Evolutionary conservation across 2,888 invertebrate genomes (phyloP).

Genomic region (Eulithis testata): DNA sequence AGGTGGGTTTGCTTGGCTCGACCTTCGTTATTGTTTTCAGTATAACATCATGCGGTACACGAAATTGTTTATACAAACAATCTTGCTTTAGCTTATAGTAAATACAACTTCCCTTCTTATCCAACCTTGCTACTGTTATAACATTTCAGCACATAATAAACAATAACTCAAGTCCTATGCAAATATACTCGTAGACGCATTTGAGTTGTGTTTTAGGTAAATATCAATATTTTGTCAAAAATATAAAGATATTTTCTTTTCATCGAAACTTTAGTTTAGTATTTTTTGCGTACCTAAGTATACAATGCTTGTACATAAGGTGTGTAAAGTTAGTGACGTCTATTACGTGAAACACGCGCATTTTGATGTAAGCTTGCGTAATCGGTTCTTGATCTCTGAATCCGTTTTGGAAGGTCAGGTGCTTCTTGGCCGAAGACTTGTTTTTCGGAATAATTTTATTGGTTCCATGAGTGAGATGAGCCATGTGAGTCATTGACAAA

Average conservation of each 20-base stretch:
- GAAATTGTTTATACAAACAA: conserved; percentile 34
- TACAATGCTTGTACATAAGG: no score
- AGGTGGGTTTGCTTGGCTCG: conserved; percentile 12
- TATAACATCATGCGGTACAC: conserved; percentile 16
- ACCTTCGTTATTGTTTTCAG: conserved; percentile 21
- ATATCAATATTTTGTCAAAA: no score
- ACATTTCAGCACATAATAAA: conserved; percentile 34
- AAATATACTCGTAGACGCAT: no score
- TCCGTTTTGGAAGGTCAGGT: conserved; percentile 36
- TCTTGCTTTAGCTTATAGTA: conserved; percentile 29
- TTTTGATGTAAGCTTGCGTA: conserved; percentile 24
- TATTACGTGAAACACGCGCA: no score
- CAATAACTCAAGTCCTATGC: no score
- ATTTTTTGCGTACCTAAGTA: no score
- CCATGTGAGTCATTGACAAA: neutral
- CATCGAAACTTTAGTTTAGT: no score
- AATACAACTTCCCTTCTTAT: conserved; percentile 37
- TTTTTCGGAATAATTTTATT: conserved; percentile 1
- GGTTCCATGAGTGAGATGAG: neutral
- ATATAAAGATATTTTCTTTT: no score
- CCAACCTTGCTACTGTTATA: conserved; percentile 27
- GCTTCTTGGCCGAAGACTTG: conserved; percentile 4
- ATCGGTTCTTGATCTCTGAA: conserved; percentile 47
- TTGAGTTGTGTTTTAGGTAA: no score
- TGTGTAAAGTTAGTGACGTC: no score